Conservation (phyloP, 2,797 vertebrate species). For the Phataginus tricuspis region DNA sequence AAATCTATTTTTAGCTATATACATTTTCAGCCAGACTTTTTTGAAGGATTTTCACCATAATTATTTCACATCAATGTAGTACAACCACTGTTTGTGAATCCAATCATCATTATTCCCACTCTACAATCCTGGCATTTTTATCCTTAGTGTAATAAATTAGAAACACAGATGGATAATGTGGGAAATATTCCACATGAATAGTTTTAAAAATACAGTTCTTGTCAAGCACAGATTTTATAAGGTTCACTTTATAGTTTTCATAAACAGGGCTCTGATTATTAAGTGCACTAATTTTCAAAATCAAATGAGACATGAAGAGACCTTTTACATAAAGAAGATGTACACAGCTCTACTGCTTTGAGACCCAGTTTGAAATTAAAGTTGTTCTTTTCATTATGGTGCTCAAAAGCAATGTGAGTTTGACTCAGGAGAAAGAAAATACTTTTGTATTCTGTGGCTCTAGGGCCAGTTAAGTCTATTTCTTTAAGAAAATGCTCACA, state of each 20-base stretch:
- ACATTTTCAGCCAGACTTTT: neutral
- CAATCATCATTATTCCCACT: slow-evolving; percentile 7
- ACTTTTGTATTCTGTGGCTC: neutral
- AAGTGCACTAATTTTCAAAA: slow-evolving; percentile 45
- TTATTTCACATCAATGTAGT: neutral
- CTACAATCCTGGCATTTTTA: slow-evolving; percentile 25
- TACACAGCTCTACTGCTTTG: neutral
- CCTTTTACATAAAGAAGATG: neutral
- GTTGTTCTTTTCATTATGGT: neutral
- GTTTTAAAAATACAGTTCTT: slow-evolving; percentile 64
- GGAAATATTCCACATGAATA: slow-evolving; percentile 42
- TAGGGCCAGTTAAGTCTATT: neutral
- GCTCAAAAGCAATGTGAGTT: slow-evolving; percentile 9
- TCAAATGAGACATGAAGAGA: neutral
- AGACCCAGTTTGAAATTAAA: neutral
- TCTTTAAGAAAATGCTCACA: neutral
- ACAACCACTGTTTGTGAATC: neutral
- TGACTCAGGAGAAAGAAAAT: neutral
- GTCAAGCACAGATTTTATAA: slow-evolving; percentile 57
- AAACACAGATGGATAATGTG: slow-evolving; percentile 57
- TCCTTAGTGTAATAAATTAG: slow-evolving; percentile 22
- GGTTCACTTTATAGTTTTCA: slow-evolving; percentile 13
- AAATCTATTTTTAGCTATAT: slow-evolving; percentile 44
- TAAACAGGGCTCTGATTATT: slow-evolving; percentile 33
- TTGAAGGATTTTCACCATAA: neutral